These are phyloP conservation scores for Drosophila elegans DNA, from an alignment of 1,140 invertebrate genomes.

Conservation along the genomic window DNA sequence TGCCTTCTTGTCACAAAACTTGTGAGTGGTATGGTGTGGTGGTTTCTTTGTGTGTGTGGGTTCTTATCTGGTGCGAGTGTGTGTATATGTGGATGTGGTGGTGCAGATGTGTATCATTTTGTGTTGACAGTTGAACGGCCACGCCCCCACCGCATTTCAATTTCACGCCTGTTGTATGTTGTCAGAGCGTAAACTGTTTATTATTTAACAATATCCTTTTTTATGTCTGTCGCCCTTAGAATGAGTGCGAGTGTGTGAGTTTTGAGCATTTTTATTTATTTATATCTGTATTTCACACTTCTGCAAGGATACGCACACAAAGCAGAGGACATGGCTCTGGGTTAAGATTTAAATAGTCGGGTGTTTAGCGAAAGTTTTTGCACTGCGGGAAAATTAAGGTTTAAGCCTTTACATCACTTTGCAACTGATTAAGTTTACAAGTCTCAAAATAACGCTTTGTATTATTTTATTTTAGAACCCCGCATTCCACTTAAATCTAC, in stretches of 20 bases:
- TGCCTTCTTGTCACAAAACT: slow-evolving; percentile 59
- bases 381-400: slow-evolving; percentile 3
- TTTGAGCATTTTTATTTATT: slow-evolving; percentile 70
- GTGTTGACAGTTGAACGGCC: slow-evolving; percentile 49
- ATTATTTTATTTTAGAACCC: too few relatives aligned
- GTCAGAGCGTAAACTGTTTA: slow-evolving; percentile 76
- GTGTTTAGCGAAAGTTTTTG: slow-evolving; percentile 3
- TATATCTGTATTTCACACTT: slow-evolving; percentile 67
- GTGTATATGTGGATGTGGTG: neutral
- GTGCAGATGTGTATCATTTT: slow-evolving; percentile 70
- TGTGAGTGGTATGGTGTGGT: neutral
- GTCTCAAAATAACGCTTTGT: too few relatives aligned
- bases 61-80: slow-evolving; percentile 26
- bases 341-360: slow-evolving; percentile 40
- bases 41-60: slow-evolving; percentile 19
- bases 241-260: slow-evolving; percentile 15
- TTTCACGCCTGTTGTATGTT: slow-evolving; percentile 71
- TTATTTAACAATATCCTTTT: slow-evolving; percentile 77
- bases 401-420: neutral
- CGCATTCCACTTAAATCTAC: too few relatives aligned
- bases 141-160: slow-evolving; percentile 32
- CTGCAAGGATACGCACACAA: slow-evolving; percentile 26
- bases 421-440: too few relatives aligned
- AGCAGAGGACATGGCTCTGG: slow-evolving; percentile 4
- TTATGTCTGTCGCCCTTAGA: slow-evolving; percentile 22